Conservation (phyloP, 2,113 vertebrate species). For the Crypturellus undulatus region DNA sequence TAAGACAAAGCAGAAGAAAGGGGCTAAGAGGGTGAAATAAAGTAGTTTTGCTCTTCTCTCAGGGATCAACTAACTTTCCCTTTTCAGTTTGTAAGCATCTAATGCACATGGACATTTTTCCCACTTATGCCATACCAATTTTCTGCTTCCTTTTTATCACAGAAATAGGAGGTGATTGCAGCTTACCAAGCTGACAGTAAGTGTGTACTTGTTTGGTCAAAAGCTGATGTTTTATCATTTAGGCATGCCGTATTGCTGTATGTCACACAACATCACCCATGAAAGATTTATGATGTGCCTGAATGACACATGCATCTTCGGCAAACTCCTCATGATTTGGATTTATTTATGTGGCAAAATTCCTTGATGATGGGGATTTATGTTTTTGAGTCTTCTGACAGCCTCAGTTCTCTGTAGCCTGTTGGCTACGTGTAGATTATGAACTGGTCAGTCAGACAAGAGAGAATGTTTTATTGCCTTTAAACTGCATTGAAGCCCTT, state of each 20-base stretch:
- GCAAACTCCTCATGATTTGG: not conserved
- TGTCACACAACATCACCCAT: not conserved
- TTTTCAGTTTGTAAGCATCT: not conserved
- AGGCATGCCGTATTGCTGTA: not conserved
- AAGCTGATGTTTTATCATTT: not conserved
- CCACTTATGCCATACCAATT: not conserved
- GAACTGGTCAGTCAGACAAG: not conserved
- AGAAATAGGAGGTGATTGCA: not conserved
- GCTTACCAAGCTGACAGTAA: not conserved
- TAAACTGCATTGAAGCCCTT: not conserved
- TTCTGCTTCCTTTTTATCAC: slow-evolving; percentile 33
- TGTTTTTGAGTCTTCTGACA: not conserved
- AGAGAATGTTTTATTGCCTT: not conserved
- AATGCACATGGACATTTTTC: not conserved
- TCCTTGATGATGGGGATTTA: not conserved
- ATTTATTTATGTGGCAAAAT: not conserved
- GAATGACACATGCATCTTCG: slow-evolving; percentile 17
- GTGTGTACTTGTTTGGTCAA: not conserved
- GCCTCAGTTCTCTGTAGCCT: not conserved
- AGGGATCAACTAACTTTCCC: not conserved
- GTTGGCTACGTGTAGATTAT: not conserved
- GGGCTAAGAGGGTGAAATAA: not conserved
- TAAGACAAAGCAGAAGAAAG: not conserved
- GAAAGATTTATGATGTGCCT: not conserved
- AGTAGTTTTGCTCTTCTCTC: not conserved